These are phyloP conservation scores for Margarornis squamiger DNA, from an alignment of 2,797 vertebrate genomes.

Conservation along the genomic window DNA sequence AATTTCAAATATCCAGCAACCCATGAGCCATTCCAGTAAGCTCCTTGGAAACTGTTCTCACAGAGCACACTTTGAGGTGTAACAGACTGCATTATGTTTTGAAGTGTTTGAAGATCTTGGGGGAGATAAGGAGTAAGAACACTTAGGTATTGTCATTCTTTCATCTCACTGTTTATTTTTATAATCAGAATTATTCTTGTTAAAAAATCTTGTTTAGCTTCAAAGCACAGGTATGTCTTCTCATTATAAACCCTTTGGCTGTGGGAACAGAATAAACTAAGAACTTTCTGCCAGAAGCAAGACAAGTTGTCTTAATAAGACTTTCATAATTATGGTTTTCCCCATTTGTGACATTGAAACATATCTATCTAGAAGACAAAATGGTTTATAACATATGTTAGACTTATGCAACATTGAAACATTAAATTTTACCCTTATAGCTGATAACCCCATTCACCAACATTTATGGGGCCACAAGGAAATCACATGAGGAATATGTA, in stretches of 20 bases:
- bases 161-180: slow-evolving; percentile 12
- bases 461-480: background rate
- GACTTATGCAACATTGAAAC: background rate
- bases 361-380: background rate
- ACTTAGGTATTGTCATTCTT: background rate
- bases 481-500: background rate
- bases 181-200: background rate
- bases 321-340: background rate
- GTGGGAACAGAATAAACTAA: background rate
- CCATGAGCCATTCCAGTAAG: background rate
- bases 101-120: slow-evolving; percentile 4
- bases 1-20: background rate
- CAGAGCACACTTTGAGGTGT: background rate
- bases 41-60: background rate
- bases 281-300: background rate
- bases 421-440: background rate
- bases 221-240: background rate
- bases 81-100: background rate
- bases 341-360: background rate
- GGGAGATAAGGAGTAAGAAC: background rate
- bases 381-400: background rate
- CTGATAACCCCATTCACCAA: background rate
- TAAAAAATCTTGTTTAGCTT: background rate
- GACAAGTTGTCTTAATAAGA: background rate
- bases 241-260: background rate